Evolutionary conservation across 2,113 vertebrate species (phyloP).

Genomic region (Nanorana parkeri): DNA sequence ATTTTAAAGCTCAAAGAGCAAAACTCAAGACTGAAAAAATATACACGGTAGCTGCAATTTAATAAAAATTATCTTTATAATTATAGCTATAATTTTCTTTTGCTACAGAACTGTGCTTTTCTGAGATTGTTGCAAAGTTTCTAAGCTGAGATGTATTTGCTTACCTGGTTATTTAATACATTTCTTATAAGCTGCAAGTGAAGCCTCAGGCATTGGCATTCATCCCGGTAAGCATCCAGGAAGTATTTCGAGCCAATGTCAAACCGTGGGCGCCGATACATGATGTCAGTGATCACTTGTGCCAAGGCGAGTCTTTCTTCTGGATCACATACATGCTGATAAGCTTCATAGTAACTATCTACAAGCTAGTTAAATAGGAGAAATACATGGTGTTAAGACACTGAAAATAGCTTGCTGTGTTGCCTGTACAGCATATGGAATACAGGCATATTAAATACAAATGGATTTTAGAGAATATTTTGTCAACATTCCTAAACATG

Average conservation of each 20-base stretch:
- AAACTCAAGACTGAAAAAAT: too few species aligned
- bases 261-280: slow-evolving; percentile 68
- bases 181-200: slow-evolving; percentile 70
- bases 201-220: slow-evolving; percentile 70
- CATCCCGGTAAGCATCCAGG: slow-evolving; percentile 67
- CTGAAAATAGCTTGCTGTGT: neutral
- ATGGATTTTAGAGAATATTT: too few species aligned
- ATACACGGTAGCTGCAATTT: too few species aligned
- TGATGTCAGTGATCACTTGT: slow-evolving; percentile 71
- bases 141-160: neutral
- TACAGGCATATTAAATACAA: too few species aligned
- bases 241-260: slow-evolving; percentile 73
- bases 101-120: neutral
- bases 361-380: slow-evolving; percentile 69
- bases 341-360: slow-evolving; percentile 76
- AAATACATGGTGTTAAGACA: neutral
- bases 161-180: slow-evolving; percentile 70
- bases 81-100: too few species aligned
- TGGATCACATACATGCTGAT: slow-evolving; percentile 72
- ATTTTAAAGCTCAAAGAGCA: too few species aligned
- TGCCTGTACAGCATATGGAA: neutral
- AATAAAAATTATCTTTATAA: too few species aligned
- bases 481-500: too few species aligned
- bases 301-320: slow-evolving; percentile 75
- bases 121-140: neutral